Percentiles rank a stretch among this genome's conserved stretches.
These are phyloP conservation scores for Cyphomyrus discorhynchus DNA, from an alignment of 2,113 vertebrate genomes.

Conservation along the genomic window DNA sequence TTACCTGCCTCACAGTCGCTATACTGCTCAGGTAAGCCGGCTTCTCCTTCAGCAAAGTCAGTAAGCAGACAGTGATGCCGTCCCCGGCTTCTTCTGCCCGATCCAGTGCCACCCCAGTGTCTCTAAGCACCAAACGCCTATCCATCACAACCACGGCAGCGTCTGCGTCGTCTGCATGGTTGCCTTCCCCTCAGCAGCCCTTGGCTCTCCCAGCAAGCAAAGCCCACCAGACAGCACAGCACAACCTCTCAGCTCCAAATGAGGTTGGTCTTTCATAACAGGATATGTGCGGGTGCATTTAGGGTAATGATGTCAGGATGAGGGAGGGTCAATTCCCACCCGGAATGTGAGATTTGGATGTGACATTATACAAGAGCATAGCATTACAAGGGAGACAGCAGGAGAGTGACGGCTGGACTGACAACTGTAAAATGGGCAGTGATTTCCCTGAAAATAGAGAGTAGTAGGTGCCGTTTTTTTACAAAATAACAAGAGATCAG, in stretches of 20 bases:
- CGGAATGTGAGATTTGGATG: neutral
- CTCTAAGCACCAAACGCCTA: constrained; percentile 2
- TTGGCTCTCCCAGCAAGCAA: neutral
- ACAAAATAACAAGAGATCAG: neutral
- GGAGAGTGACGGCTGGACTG: neutral
- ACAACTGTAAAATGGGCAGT: neutral
- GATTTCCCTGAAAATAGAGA: neutral
- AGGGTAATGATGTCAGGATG: neutral
- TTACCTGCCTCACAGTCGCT: constrained; percentile 48
- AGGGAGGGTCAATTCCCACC: neutral
- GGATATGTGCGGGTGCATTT: neutral
- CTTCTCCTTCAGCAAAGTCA: constrained; percentile 37
- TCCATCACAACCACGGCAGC: constrained; percentile 30
- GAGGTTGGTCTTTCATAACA: neutral
- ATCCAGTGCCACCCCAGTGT: constrained; percentile 19
- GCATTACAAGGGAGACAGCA: neutral
- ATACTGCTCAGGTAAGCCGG: constrained; percentile 31
- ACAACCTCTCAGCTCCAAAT: neutral
- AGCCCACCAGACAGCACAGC: neutral
- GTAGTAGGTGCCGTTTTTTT: neutral
- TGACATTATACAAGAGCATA: neutral
- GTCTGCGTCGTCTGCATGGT: neutral
- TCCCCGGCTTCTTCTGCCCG: constrained; percentile 25
- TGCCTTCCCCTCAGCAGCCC: neutral
- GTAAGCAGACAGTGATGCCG: constrained; percentile 31